These are phyloP conservation scores for Eutolmus rufibarbis DNA, from an alignment of 2,888 invertebrate species.

Conservation along the genomic window DNA sequence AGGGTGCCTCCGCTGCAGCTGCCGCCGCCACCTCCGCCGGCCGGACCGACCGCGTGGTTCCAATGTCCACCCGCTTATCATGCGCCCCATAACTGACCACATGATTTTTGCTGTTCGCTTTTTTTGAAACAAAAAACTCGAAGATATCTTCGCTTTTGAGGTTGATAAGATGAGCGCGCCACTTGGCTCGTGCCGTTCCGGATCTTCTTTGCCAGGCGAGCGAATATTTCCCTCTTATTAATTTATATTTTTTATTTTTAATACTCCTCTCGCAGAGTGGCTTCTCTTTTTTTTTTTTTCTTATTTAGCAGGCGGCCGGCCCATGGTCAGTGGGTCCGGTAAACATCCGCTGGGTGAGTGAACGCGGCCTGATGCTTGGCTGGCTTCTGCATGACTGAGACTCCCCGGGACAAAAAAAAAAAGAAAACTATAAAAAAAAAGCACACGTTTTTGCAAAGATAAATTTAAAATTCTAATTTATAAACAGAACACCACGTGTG, in stretches of 20 bases:
- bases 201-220: not conserved
- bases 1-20: not conserved
- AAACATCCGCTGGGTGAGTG: not conserved
- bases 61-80: constrained; percentile 33
- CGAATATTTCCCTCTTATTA: not conserved
- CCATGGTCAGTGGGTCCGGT: not conserved
- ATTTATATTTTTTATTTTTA: not conserved
- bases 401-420: not conserved
- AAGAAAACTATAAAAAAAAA: not conserved
- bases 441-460: not conserved
- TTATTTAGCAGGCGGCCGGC: not conserved
- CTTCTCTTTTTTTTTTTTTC: not conserved
- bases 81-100: constrained; percentile 29
- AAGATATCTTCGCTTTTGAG: not conserved
- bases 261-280: not conserved
- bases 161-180: constrained; percentile 5
- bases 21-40: not conserved
- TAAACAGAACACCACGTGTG: not conserved
- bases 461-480: not conserved
- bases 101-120: not conserved
- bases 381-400: not conserved
- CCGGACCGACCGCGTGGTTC: constrained; percentile 1
- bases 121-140: not conserved
- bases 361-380: not conserved
- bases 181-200: constrained; percentile 26